Evolutionary conservation across 2,888 invertebrate genomes (phyloP).

Genomic region (Aspidapion aeneum): DNA sequence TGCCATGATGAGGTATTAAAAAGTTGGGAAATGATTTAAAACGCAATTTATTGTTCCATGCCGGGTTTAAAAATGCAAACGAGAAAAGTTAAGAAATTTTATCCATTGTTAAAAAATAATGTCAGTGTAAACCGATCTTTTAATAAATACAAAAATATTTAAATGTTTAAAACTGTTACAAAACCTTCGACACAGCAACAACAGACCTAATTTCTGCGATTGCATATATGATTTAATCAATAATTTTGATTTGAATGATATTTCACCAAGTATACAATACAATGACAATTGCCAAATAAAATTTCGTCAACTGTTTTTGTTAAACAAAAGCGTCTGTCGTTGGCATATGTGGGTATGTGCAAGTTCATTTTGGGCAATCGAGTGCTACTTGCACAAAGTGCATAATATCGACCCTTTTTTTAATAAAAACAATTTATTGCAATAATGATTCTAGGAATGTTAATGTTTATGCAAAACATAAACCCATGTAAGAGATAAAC

Average conservation of each 20-base stretch:
- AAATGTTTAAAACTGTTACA: not conserved
- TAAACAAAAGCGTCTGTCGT: not conserved
- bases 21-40: not conserved
- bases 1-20: not conserved
- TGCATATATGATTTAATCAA: not conserved
- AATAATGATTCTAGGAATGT: too few relatives aligned
- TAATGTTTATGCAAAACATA: too few relatives aligned
- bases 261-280: not conserved
- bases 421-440: too few relatives aligned
- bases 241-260: not conserved
- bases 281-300: not conserved
- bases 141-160: not conserved
- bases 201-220: not conserved
- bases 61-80: too few relatives aligned
- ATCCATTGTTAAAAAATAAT: not conserved
- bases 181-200: not conserved
- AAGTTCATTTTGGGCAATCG: too few relatives aligned
- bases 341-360: too few relatives aligned
- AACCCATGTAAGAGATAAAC: too few relatives aligned
- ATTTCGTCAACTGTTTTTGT: not conserved
- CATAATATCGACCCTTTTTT: too few relatives aligned
- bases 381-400: too few relatives aligned
- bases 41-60: not conserved
- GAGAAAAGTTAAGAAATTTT: not conserved
- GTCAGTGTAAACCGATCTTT: not conserved